Percentiles rank a stretch among this genome's conserved stretches.
Conservation (phyloP, 92 coral and sea anemone species). For the Micromussa lordhowensis region DNA sequence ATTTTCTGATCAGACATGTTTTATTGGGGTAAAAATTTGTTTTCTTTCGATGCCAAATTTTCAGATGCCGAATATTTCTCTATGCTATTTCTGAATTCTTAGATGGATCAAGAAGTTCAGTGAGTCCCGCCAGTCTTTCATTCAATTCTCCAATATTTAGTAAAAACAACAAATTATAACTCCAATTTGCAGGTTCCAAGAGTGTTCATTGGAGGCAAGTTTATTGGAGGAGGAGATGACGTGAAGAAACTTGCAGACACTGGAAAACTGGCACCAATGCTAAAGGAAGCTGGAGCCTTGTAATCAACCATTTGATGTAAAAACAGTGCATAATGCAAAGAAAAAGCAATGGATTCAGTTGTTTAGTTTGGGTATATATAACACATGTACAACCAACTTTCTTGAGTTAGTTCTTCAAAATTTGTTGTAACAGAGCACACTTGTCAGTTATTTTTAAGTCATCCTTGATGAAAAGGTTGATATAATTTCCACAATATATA, state of each 20-base stretch:
- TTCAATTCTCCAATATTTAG: too few relatives aligned
- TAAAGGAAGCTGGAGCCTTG: slow-evolving; percentile 34
- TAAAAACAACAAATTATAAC: neutral
- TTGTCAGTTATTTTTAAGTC: neutral
- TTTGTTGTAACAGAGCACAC: neutral
- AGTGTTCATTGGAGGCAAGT: slow-evolving; percentile 81
- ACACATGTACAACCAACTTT: neutral
- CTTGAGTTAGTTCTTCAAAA: too few relatives aligned
- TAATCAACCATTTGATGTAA: neutral
- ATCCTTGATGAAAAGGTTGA: neutral
- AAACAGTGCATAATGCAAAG: neutral
- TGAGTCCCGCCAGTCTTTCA: too few relatives aligned
- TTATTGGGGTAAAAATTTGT: too few relatives aligned
- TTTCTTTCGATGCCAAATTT: too few relatives aligned
- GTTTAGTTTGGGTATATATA: neutral
- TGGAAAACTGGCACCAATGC: slow-evolving; percentile 66
- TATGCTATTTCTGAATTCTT: too few relatives aligned
- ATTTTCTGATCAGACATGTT: too few relatives aligned
- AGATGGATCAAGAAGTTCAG: too few relatives aligned
- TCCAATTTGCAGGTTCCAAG: slow-evolving; percentile 79
- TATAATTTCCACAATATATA: neutral
- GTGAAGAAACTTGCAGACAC: slow-evolving; percentile 50
- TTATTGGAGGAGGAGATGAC: slow-evolving; percentile 80
- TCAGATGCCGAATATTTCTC: too few relatives aligned
- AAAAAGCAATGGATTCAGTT: neutral